Evolutionary conservation across 2,797 vertebrate species (phyloP), one percentile per base, ranked within the genome.

Genomic region (Pseudotriccus pelzelni): DNA sequence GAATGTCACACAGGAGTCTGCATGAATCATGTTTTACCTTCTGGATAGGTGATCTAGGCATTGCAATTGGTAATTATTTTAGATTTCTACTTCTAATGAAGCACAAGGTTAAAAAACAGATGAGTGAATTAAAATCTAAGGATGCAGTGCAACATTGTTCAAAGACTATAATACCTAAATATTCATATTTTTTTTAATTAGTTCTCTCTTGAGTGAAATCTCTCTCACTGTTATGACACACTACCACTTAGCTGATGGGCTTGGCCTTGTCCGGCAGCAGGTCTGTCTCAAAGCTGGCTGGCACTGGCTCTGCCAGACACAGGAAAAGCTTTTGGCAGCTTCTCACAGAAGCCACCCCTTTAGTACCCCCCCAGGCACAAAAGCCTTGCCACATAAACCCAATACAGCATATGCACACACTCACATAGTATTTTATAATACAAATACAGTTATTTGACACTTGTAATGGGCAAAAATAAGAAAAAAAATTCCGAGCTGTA

Each of bases 181-280:
- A 10, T 49, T 60, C 3, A 20, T 3, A 3, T 43, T 47, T 83
- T 77, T 80, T 63, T 7, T 2, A 82, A 55, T 32, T 12, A 39
- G 11, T 37, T 64, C 1, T 39, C 13, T 70, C 46, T 64, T 0
- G 0, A 36, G 24, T 15, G 15, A 36, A 46, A 8, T 52, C 50
- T 52, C 28, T 52, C 28, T 52, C 47, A 27, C 7, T 60, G 30
- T 12, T 14, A 14, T 20, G 25, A 19, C 10, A 17, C 12, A 28
- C 5, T 2, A 12, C 6, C 9, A 28, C 22, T 53, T 12, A 36
- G 36, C 16, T 47, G 62, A 52, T 60, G 62, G 39, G 6, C 18
- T 52, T 60, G 25, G 25, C 47, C 32, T 36, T 67, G 22, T 28
- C 47, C 30, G 27, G 25, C 21, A 55, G 17, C 60, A 41, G 25